These are phyloP conservation scores for Sanderia malayensis DNA, from an alignment of 30 jellyfish, hydroid and myxozoan species.

Conservation along the genomic window DNA sequence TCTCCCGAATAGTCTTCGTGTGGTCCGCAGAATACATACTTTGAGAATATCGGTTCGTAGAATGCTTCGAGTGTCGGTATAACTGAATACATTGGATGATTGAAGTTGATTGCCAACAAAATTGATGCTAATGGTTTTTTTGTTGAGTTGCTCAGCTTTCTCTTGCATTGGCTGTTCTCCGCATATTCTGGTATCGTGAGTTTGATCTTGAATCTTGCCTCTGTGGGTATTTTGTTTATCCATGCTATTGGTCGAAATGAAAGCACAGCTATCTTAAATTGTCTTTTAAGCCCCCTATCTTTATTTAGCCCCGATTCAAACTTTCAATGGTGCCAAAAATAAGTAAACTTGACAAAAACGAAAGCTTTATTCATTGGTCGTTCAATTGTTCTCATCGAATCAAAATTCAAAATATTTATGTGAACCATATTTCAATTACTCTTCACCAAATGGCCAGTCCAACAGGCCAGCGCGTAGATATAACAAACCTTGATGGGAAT, in stretches of 20 bases:
- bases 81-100: constrained; percentile 46
- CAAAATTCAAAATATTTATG: no score
- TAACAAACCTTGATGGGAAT: no score
- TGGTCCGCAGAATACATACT: constrained; percentile 65
- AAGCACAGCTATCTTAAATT: neutral
- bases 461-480: no score
- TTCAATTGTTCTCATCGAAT: no score
- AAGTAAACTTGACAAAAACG: no score
- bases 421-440: no score
- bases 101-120: constrained; percentile 65
- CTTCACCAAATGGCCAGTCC: no score
- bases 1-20: constrained; percentile 14
- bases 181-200: neutral
- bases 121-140: constrained; percentile 9
- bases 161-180: neutral
- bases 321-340: no score
- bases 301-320: no score
- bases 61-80: constrained; percentile 30
- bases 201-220: neutral
- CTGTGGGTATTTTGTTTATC: neutral
- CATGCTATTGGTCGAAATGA: neutral
- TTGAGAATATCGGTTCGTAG: constrained; percentile 43
- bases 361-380: no score
- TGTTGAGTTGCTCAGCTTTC: neutral
- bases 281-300: no score